Evolutionary conservation across 2,113 vertebrate species (phyloP).

Genomic region (Syngnathus typhle): DNA sequence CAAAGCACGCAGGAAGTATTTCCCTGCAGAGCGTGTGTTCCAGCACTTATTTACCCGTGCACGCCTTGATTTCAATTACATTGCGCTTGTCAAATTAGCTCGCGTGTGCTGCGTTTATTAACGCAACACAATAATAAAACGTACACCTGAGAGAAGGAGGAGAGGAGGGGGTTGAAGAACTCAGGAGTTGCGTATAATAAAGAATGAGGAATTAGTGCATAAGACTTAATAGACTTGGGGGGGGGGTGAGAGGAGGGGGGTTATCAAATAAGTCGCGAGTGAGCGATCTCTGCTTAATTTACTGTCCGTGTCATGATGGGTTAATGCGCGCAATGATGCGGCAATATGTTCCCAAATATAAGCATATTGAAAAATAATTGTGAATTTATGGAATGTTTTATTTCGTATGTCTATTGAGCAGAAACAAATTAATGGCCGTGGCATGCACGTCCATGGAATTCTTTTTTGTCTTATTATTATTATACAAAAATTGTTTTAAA

Average conservation of each 20-base stretch:
- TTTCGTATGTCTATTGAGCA: not conserved
- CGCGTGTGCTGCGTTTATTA: slow-evolving; percentile 56
- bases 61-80: slow-evolving; percentile 63
- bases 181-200: slow-evolving; percentile 55
- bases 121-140: slow-evolving; percentile 54
- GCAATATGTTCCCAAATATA: slow-evolving; percentile 21
- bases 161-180: not conserved
- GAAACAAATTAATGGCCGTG: not conserved
- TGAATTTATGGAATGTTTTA: not conserved
- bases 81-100: slow-evolving; percentile 61
- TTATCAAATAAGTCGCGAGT: slow-evolving; percentile 75
- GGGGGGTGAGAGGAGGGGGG: slow-evolving; percentile 20
- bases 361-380: not conserved
- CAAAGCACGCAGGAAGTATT: not conserved
- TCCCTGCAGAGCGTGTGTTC: slow-evolving; percentile 23
- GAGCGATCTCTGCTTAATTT: slow-evolving; percentile 92
- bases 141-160: not conserved
- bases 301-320: slow-evolving; percentile 77
- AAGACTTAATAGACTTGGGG: slow-evolving; percentile 64
- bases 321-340: slow-evolving; percentile 22
- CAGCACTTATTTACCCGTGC: slow-evolving; percentile 57
- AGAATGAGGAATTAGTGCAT: slow-evolving; percentile 61
- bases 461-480: not conserved
- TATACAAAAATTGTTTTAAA: not conserved
- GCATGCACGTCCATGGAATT: no score